These are phyloP conservation scores for Argyra leucocephala DNA, from an alignment of 2,888 invertebrate genomes.

Conservation along the genomic window DNA sequence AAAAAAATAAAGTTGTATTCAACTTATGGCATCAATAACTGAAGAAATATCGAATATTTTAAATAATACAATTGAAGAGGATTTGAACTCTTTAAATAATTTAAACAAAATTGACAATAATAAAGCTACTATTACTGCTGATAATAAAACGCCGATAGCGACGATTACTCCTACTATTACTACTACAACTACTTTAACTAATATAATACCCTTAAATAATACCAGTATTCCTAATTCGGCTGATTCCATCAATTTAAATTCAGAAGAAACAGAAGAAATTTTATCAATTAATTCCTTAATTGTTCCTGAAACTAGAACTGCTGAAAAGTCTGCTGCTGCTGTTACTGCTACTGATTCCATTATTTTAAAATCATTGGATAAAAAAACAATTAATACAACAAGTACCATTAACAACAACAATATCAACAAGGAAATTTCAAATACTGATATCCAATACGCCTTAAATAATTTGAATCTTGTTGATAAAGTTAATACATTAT, in stretches of 20 bases:
- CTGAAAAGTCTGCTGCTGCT: slow-evolving; percentile 22
- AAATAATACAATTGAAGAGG: slow-evolving; percentile 13
- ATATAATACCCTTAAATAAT: slow-evolving; percentile 15
- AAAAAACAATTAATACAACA: not conserved
- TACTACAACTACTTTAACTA: slow-evolving; percentile 11
- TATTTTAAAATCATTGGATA: not conserved
- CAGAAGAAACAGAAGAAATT: slow-evolving; percentile 11
- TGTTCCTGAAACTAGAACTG: slow-evolving; percentile 21
- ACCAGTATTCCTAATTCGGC: slow-evolving; percentile 14
- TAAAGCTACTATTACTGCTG: slow-evolving; percentile 19
- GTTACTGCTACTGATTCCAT: not conserved
- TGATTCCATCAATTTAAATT: slow-evolving; percentile 13
- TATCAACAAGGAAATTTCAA: not conserved
- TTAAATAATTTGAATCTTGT: not conserved
- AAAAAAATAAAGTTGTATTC: slow-evolving; percentile 18
- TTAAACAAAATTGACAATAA: slow-evolving; percentile 22
- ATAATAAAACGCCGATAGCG: slow-evolving; percentile 2
- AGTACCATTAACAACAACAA: too few relatives aligned
- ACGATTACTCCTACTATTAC: slow-evolving; percentile 8
- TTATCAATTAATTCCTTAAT: slow-evolving; percentile 3
- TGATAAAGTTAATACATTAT: not conserved
- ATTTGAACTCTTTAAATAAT: slow-evolving; percentile 8
- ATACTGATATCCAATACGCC: not conserved
- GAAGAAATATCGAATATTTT: slow-evolving; percentile 26
- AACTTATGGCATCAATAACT: slow-evolving; percentile 31